Evolutionary conservation across 1,140 invertebrate genomes (phyloP), one percentile per base, ranked within the genome.

Genomic region (Papilio machaon): DNA sequence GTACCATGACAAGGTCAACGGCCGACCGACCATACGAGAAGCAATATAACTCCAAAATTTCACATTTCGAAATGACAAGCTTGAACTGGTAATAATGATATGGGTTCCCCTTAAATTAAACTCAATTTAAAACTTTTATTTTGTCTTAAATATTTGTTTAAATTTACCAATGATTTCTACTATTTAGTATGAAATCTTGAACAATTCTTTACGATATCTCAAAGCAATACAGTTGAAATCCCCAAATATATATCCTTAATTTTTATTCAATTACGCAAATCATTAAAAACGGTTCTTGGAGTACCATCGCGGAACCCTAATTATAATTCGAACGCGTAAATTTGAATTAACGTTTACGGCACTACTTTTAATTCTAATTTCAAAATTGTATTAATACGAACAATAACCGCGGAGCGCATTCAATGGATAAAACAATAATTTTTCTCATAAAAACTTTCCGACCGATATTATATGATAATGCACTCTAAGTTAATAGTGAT

Each of bases 321-420:
- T 85, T 82, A 86, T 84, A 91, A 88, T 89, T 90, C 89, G 87
- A 91, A 90, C 86, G 84, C 84, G 84, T 89, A 88, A 89, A 91
- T 88, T 91, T 87, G 84, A 91, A 92, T 92, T 88, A 88, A 87
- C 85, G 88, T 88, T 90, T 89, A 91, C 88, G 82, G 85, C 80
- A 85, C 86, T 84, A 89, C 86, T 80, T 86, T 84, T 89, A 86
- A 87, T 89, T 90, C 88, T 88, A 90, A 91, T 91, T 91, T 92
- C 89, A 90, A 92, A 89, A 91, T 88, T 91, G 88, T 88, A 90
- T 88, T 92, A 93, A 92, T 91, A 87, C 87, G 86, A 86, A 91
- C 87, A 88, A 87, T 90, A 89, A 91, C 88, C 90, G 85, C 83
- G 79, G 83, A 84, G 83, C 82, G 84, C 87, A 88, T 90, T 91